Percentiles rank a stretch among this genome's conserved stretches.
Conservation (phyloP, 2,113 vertebrate species). For the Elgaria multicarinata region DNA sequence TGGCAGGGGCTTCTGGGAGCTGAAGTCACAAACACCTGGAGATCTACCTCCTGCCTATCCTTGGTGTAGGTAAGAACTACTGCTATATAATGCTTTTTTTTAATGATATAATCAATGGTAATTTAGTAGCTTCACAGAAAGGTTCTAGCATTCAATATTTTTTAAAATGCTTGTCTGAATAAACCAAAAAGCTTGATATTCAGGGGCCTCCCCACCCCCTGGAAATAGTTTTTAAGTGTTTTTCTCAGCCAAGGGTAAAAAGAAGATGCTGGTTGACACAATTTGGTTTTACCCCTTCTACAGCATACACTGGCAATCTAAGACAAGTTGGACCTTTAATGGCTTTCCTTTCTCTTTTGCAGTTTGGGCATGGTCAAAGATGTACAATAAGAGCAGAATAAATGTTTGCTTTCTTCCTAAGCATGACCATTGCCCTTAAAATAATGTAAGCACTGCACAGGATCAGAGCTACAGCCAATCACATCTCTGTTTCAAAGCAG, state of each 20-base stretch:
- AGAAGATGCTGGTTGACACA: background rate
- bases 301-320: background rate
- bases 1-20: too few species aligned
- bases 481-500: background rate
- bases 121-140: fast-evolving
- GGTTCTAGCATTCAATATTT: slow-evolving; percentile 17
- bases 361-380: background rate
- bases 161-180: background rate
- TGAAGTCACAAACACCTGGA: too few species aligned
- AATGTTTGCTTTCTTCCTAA: background rate
- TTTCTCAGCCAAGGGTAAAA: slow-evolving; percentile 21
- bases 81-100: background rate
- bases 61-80: background rate
- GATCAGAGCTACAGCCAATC: background rate
- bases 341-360: background rate
- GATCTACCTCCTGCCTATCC: too few species aligned
- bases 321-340: background rate
- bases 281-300: background rate
- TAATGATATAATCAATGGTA: background rate
- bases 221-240: slow-evolving; percentile 4
- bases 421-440: background rate
- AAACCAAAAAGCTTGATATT: slow-evolving; percentile 9
- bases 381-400: background rate
- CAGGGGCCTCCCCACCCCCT: background rate
- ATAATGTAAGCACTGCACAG: background rate